Evolutionary conservation across 2,797 vertebrate species (phyloP).

Genomic region (Pelodytes ibericus): DNA sequence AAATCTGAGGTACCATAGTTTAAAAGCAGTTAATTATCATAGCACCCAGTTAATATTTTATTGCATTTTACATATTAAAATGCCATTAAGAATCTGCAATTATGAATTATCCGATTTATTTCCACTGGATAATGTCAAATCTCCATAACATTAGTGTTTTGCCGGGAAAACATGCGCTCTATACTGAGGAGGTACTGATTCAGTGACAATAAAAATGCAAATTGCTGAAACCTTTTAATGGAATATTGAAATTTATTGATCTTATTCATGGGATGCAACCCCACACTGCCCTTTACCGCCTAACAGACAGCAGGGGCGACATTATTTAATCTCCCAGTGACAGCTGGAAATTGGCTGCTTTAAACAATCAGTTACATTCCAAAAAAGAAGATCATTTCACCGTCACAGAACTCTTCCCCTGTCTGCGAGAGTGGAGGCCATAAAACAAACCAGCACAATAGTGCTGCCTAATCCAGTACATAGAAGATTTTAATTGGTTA

Average conservation of each 20-base stretch:
- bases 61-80: too few species aligned
- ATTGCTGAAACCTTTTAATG: neutral
- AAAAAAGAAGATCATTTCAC: too few species aligned
- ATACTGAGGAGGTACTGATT: neutral
- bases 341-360: neutral
- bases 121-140: neutral
- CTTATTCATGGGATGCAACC: neutral
- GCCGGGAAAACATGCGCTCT: neutral
- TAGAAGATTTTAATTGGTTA: too few species aligned
- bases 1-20: too few species aligned
- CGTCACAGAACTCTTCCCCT: too few species aligned
- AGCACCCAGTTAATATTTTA: too few species aligned
- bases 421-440: too few species aligned
- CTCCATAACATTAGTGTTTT: neutral
- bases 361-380: neutral
- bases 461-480: too few species aligned
- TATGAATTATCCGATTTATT: too few species aligned
- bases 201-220: slow-evolving; percentile 29
- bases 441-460: too few species aligned
- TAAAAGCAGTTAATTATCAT: too few species aligned
- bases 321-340: neutral
- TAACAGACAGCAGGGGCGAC: neutral
- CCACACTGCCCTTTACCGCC: neutral
- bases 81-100: neutral
- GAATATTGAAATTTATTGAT: slow-evolving; percentile 1